Evolutionary conservation across 2,888 invertebrate species (phyloP).

Genomic region (Patella depressa): DNA sequence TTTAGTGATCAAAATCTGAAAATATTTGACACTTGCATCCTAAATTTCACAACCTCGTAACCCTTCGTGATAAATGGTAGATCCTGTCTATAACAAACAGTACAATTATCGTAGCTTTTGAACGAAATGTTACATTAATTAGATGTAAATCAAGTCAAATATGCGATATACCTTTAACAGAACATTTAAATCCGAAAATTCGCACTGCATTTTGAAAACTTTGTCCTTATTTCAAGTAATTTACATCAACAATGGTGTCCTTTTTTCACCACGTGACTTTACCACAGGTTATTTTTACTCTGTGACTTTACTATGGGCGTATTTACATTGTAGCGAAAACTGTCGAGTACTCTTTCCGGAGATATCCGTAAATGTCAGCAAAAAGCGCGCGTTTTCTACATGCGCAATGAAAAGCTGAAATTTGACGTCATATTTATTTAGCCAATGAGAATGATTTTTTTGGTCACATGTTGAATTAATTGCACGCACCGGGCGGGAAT

Average conservation of each 20-base stretch:
- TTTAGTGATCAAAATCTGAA: too few species aligned
- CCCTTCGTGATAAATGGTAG: background rate
- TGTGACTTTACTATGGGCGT: background rate
- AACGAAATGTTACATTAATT: background rate
- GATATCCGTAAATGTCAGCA: constrained; percentile 19
- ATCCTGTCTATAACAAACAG: background rate
- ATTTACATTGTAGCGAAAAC: background rate
- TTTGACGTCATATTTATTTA: background rate
- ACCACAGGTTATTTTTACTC: too few species aligned
- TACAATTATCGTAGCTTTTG: background rate
- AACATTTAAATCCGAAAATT: background rate
- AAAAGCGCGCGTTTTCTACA: constrained; percentile 23
- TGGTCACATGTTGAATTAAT: constrained; percentile 37
- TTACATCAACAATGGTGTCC: too few species aligned
- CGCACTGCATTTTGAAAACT: constrained; percentile 6
- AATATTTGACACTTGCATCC: too few species aligned
- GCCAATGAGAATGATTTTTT: constrained; percentile 28
- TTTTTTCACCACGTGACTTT: too few species aligned
- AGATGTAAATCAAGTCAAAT: background rate
- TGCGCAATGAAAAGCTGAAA: constrained; percentile 15
- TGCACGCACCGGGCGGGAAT: constrained; percentile 55
- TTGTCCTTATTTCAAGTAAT: too few species aligned
- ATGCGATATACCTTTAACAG: background rate
- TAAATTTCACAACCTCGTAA: too few species aligned
- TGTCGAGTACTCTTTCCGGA: constrained; percentile 21